Conservation (phyloP, 1,140 invertebrate genomes). For the Sminthurides bifidus region DNA sequence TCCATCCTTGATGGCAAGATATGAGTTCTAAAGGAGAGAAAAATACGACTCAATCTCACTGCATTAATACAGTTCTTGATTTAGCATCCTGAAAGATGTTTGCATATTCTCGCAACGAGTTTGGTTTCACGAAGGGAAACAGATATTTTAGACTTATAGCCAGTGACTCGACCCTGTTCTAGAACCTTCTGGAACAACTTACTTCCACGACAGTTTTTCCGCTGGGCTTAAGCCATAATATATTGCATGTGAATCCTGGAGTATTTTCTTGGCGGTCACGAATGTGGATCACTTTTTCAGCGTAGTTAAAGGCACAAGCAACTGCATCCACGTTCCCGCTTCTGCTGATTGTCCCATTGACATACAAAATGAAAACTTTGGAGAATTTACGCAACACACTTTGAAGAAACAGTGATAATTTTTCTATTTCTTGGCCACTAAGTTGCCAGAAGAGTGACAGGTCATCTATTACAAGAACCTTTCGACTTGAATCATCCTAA, state of each 20-base stretch:
- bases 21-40: constrained; percentile 6
- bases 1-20: constrained; percentile 10
- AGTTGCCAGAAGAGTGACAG: constrained; percentile 6
- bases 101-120: too few relatives aligned
- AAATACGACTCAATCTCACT: neutral
- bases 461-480: constrained; percentile 21
- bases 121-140: too few relatives aligned
- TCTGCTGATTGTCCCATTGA: constrained; percentile 5
- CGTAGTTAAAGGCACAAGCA: neutral
- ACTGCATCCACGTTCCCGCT: too few relatives aligned
- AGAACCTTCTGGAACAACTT: neutral
- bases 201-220: constrained; percentile 18
- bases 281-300: neutral
- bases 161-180: too few relatives aligned
- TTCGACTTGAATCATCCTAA: neutral
- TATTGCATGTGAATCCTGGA: constrained; percentile 16
- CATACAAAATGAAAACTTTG: constrained; percentile 15
- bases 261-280: neutral
- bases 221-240: constrained; percentile 16
- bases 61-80: neutral
- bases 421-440: neutral
- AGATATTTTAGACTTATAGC: too few relatives aligned
- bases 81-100: too few relatives aligned
- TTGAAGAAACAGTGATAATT: constrained; percentile 5
- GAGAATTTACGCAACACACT: neutral